A percentile compares a stretch with the other conserved stretches of the same genome.
Conservation (phyloP, 2,113 vertebrate species). For the Perognathus longimembris region DNA sequence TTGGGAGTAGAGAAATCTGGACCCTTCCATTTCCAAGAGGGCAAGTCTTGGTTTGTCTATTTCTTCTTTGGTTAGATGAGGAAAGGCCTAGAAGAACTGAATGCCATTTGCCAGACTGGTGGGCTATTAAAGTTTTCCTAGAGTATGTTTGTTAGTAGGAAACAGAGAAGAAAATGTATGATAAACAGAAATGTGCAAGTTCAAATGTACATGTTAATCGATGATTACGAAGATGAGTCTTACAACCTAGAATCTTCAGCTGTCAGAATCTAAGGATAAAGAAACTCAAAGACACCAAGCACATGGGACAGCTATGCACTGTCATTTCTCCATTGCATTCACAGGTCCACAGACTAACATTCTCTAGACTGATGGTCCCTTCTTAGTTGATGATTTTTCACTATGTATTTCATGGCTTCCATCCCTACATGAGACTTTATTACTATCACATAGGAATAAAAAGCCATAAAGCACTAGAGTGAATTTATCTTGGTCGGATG, state of each 20-base stretch:
- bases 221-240: slow-evolving; percentile 78
- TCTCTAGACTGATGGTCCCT: slow-evolving; percentile 89
- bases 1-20: slow-evolving; percentile 83
- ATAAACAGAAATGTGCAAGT: slow-evolving; percentile 77
- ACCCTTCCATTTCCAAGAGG: slow-evolving; percentile 76
- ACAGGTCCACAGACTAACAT: slow-evolving; percentile 83
- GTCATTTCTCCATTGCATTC: slow-evolving; percentile 82
- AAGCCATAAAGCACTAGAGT: slow-evolving; percentile 99
- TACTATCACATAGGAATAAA: slow-evolving; percentile 99
- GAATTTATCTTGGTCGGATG: slow-evolving; percentile 93
- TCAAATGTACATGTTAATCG: slow-evolving; percentile 74
- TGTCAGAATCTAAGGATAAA: slow-evolving; percentile 81
- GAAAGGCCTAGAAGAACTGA: slow-evolving; percentile 57
- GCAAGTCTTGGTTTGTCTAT: slow-evolving; percentile 70
- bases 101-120: slow-evolving; percentile 58
- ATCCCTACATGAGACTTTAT: slow-evolving; percentile 98
- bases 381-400: slow-evolving; percentile 94
- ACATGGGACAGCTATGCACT: slow-evolving; percentile 81
- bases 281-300: slow-evolving; percentile 80
- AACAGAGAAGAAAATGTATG: slow-evolving; percentile 81
- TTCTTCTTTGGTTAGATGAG: slow-evolving; percentile 78
- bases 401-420: slow-evolving; percentile 99
- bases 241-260: slow-evolving; percentile 79
- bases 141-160: slow-evolving; percentile 81
- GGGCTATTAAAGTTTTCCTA: slow-evolving; percentile 80